Percentiles rank a stretch among this genome's conserved stretches.
Evolutionary conservation across 2,797 vertebrate genomes (phyloP).

Genomic region (Pterois miles): DNA sequence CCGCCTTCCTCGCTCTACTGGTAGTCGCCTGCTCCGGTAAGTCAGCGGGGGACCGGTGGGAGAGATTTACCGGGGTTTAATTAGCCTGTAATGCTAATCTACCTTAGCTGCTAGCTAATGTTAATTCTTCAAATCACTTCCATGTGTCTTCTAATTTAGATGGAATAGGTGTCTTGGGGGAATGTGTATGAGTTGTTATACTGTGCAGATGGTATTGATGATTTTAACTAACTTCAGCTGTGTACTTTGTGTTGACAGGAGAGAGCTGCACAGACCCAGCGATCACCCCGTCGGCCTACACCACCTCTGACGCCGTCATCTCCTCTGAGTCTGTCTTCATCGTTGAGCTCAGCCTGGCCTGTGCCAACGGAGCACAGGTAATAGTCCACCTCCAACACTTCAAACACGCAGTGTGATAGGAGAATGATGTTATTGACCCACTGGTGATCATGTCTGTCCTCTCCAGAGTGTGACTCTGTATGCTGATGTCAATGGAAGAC

Average conservation of each 20-base stretch:
- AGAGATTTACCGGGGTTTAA: not conserved
- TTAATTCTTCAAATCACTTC: not conserved
- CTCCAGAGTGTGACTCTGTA: conserved; percentile 91
- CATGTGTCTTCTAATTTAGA: not conserved
- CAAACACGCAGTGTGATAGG: accelerated
- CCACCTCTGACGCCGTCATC: conserved; percentile 93
- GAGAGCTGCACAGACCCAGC: conserved; percentile 91
- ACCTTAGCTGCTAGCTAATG: conserved; percentile 9
- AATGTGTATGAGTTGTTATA: not conserved
- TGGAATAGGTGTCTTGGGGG: not conserved
- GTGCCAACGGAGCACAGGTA: conserved; percentile 94
- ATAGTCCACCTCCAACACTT: not conserved
- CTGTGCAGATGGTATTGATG: not conserved
- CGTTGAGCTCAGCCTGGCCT: conserved; percentile 91
- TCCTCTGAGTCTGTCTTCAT: conserved; percentile 94
- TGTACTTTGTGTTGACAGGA: conserved; percentile 66
- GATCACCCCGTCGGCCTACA: conserved; percentile 93
- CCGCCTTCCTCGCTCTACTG: conserved; percentile 67
- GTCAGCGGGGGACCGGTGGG: not conserved
- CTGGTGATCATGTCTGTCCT: not conserved
- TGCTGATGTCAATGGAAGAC: conserved; percentile 92
- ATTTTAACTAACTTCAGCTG: not conserved
- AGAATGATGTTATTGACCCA: not conserved
- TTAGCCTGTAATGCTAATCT: conserved; percentile 46
- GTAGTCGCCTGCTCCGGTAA: conserved; percentile 76